Evolutionary conservation across 1,140 invertebrate species (phyloP).

Genomic region (Heliconius hewitsoni): DNA sequence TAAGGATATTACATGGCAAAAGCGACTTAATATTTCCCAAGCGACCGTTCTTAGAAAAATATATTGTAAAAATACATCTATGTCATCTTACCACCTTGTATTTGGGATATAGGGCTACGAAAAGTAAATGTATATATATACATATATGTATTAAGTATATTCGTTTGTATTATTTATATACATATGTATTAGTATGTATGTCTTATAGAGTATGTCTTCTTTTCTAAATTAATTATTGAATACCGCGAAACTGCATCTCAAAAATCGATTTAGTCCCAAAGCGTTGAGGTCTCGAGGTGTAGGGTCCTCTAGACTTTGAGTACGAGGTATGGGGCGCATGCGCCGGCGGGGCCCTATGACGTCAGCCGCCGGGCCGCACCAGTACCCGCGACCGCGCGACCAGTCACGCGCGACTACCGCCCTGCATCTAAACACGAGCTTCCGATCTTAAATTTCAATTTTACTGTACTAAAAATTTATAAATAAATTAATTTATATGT

Average conservation of each 20-base stretch:
- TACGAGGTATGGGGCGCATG: constrained; percentile 60
- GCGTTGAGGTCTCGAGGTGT: constrained; percentile 77
- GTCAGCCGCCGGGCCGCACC: constrained; percentile 70
- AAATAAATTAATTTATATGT: constrained; percentile 14
- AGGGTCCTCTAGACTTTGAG: constrained; percentile 73
- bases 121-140: neutral
- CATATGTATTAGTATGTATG: neutral
- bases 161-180: neutral
- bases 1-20: neutral
- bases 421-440: constrained; percentile 65
- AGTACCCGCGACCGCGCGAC: constrained; percentile 72
- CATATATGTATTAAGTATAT: too few species aligned
- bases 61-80: neutral
- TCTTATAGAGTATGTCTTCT: neutral
- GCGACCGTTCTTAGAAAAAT: constrained; percentile 6
- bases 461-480: constrained; percentile 36
- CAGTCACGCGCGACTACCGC: constrained; percentile 69
- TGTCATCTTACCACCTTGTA: neutral
- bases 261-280: constrained; percentile 78
- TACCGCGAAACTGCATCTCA: constrained; percentile 58
- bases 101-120: neutral
- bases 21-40: neutral
- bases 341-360: constrained; percentile 69
- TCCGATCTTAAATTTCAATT: constrained; percentile 66
- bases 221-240: constrained; percentile 7